phyloP scores from a whole-genome alignment of 2,888 invertebrate genomes.

The Onthophagus sagittarius region DNA sequence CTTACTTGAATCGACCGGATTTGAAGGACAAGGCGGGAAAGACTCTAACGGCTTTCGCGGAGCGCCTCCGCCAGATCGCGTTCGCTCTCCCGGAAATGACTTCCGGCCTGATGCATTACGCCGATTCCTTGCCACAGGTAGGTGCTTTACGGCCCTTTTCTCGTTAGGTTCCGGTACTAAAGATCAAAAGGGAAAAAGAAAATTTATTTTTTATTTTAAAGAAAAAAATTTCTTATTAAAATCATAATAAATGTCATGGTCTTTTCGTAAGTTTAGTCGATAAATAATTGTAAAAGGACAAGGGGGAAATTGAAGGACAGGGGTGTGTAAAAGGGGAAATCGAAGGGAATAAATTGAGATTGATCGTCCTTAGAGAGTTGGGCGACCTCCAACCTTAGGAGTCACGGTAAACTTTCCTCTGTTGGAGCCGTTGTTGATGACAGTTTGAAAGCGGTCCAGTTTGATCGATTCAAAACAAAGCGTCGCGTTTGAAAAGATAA shows the following conservation, averaged over 20 bases:
- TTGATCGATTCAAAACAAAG: background rate
- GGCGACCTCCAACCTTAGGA: background rate
- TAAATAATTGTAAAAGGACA: background rate
- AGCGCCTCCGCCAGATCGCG: conserved; percentile 61
- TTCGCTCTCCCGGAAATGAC: conserved; percentile 73
- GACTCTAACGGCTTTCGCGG: conserved; percentile 59
- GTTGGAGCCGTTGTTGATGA: background rate
- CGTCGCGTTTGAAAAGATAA: background rate
- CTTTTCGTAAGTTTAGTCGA: background rate
- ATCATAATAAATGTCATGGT: background rate
- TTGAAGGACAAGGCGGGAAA: conserved; percentile 55
- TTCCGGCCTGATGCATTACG: conserved; percentile 65
- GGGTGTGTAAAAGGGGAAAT: background rate
- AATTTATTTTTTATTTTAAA: background rate
- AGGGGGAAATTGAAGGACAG: no score
- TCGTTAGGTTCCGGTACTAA: background rate
- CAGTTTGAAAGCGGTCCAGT: background rate
- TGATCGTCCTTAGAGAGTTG: background rate
- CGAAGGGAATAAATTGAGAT: background rate
- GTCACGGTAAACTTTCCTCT: background rate
- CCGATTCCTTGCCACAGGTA: conserved; percentile 72
- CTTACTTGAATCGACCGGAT: conserved; percentile 63
- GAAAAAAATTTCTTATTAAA: background rate
- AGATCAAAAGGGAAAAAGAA: background rate
- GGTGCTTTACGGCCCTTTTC: conserved; percentile 16